Evolutionary conservation across 2,113 vertebrate species (phyloP), one percentile per base, ranked within the genome.

Genomic region (Lathamus discolor): DNA sequence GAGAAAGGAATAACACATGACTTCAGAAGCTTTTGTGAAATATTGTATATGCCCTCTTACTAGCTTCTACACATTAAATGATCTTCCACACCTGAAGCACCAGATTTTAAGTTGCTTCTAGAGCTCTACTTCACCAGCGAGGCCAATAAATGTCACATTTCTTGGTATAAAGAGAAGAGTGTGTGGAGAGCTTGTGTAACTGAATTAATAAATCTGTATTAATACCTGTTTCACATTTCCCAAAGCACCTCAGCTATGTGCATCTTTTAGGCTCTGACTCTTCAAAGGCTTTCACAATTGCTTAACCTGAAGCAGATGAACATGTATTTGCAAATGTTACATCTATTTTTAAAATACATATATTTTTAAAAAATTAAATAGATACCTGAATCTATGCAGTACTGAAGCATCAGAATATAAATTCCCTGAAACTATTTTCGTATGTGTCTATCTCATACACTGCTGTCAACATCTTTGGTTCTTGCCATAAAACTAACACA

Each of bases 171-270:
- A 77, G 59, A 77, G 63, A 85, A 33, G 28, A 74, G 17, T 39
- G 48, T 16, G 48, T 33, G 23, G 70, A 81, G 48, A 87, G 46
- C 46, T 90, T 88, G n/a, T 83, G 54, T 44, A 90, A 72, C 13
- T 68, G 76, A 88, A 93, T 95, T 88, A 88, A 90, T 87, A 85
- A 79, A 87, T 86, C 73, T 82, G 25, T 28, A 17, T 76, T 94
- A 92, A 70, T 28, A 54, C 23, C 28, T 62, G 79, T 57, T 83
- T 67, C 66, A 49, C 70, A 87, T 31, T 76, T 93, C 79, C 68
- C 63, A 80, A 31, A 86, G 69, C 70, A 41, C 35, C 25, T 77
- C 76, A 84, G 68, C 43, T 78, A 2, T 9, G 27, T 69, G 39
- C 22, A 20, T 46, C 59, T 85, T 78, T 63, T 24, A 78, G 46